Conservation (phyloP, 1,140 invertebrate species). For the Drosophila simulans region DNA sequence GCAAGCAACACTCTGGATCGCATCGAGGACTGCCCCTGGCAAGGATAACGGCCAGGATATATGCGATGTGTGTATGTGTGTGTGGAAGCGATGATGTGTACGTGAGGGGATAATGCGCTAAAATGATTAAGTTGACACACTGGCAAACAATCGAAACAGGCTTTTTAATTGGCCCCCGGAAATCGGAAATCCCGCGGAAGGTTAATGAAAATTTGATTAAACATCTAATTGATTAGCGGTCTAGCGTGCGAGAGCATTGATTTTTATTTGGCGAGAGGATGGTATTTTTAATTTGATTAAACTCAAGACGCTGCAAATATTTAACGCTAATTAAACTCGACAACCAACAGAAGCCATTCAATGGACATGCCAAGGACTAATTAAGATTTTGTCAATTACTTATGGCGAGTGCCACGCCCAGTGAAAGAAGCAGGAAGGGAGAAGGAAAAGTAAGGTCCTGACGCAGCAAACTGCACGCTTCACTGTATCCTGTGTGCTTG, state of each 20-base stretch:
- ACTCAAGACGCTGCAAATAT: slow-evolving; percentile 65
- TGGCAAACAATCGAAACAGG: slow-evolving; percentile 36
- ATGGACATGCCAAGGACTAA: slow-evolving; percentile 82
- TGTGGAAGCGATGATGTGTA: not conserved
- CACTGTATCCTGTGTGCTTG: slow-evolving; percentile 16
- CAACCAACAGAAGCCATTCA: slow-evolving; percentile 74
- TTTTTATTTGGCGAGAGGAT: slow-evolving; percentile 20
- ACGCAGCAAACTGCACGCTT: slow-evolving; percentile 74
- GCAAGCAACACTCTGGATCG: slow-evolving; percentile 38
- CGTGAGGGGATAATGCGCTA: slow-evolving; percentile 22
- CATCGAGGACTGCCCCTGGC: not conserved
- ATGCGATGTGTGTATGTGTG: not conserved
- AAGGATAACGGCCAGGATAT: slow-evolving; percentile 17
- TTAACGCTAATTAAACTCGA: slow-evolving; percentile 77
- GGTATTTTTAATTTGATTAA: slow-evolving; percentile 78
- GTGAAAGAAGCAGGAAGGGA: not conserved
- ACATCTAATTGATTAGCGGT: slow-evolving; percentile 46
- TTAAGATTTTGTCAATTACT: slow-evolving; percentile 83
- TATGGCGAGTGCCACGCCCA: slow-evolving; percentile 76
- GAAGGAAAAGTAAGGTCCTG: slow-evolving; percentile 28
- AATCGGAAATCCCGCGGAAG: slow-evolving; percentile 23
- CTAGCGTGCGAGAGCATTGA: slow-evolving; percentile 31
- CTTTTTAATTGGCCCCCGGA: slow-evolving; percentile 49
- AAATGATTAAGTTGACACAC: slow-evolving; percentile 66
- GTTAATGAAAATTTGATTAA: slow-evolving; percentile 72